These are phyloP conservation scores for Dichetophora obliterata DNA, from an alignment of 2,888 invertebrate genomes.

Conservation along the genomic window DNA sequence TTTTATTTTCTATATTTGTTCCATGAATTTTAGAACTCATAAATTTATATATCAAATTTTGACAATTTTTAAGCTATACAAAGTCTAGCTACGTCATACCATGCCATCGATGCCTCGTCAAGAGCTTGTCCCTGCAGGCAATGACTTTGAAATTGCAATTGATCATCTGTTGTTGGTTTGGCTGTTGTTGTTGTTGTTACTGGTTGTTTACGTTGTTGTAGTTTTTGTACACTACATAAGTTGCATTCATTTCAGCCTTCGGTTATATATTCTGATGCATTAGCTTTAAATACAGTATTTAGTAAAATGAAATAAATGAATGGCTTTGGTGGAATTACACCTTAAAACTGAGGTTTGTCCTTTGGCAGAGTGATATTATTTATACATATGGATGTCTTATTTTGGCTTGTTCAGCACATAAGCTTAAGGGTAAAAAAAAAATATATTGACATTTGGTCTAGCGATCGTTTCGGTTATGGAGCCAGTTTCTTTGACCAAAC, in stretches of 20 bases:
- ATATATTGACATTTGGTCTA: too few species aligned
- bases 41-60: constrained; percentile 32
- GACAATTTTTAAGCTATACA: constrained; percentile 37
- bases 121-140: constrained; percentile 1
- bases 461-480: too few species aligned
- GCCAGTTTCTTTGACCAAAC: too few species aligned
- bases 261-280: constrained; percentile 5
- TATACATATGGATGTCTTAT: too few species aligned
- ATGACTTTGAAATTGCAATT: constrained; percentile 19
- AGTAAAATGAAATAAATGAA: constrained; percentile 26
- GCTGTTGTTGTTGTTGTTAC: neutral
- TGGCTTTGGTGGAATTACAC: constrained; percentile 4
- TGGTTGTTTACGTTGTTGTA: neutral
- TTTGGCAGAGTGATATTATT: neutral
- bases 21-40: constrained; percentile 7
- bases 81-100: neutral
- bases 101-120: neutral
- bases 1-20: neutral
- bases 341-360: neutral
- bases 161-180: constrained; percentile 7
- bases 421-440: too few species aligned
- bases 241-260: constrained; percentile 7
- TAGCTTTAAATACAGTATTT: constrained; percentile 25
- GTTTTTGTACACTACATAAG: constrained; percentile 1
- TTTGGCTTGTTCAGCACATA: too few species aligned